Base-by-base conservation (phyloP, 2,888 invertebrate genomes). In the Eudemis profundana region DNA sequence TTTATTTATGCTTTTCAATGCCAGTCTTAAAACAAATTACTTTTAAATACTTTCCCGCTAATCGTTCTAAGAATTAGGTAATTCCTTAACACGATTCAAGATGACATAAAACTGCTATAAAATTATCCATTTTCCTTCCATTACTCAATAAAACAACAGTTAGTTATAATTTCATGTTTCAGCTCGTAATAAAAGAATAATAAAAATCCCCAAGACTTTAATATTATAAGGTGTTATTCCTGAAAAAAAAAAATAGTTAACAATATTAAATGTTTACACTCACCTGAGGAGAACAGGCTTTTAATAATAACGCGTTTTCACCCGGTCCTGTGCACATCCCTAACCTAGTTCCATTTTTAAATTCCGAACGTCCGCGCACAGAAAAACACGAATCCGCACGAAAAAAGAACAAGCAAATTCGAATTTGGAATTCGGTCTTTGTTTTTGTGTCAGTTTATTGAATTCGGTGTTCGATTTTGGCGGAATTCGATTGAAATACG, bases 231-330 rank as follows among this genome's bases (percentile, higher is more conserved):
- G 27, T 21, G 46, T 57, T 57, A n/a, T 64, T 51, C 51, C 46
- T 19, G 40, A 23, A 59, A 56, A 42, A 44, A 64, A 59, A 14
- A 46, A 50, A 74, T n/a, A n/a, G 80, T 82, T 75, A 82, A 81
- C 83, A 78, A 75, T 70, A 44, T 40, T 66, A 70, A 71, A 61
- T 70, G 67, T 69, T 69, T 69, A 62, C 64, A 49, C 46, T 53
- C 54, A 57, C 70, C 66, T 71, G 40, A 63, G 57, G 68, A 62
- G 64, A 75, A 76, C 76, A 78, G 74, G 75, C 70, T 78, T 76
- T 77, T 79, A 76, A 75, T 76, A 82, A 75, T 82, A 81, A 76
- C 76, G 79, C 75, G 72, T 71, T 76, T 74, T 73, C 72, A 66
- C 65, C 60, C 71, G 68, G 72, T 77, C 78, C 76, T 75, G 74